Base-by-base conservation (phyloP, 2,113 vertebrate species). In the Neomonachus schauinslandi region DNA sequence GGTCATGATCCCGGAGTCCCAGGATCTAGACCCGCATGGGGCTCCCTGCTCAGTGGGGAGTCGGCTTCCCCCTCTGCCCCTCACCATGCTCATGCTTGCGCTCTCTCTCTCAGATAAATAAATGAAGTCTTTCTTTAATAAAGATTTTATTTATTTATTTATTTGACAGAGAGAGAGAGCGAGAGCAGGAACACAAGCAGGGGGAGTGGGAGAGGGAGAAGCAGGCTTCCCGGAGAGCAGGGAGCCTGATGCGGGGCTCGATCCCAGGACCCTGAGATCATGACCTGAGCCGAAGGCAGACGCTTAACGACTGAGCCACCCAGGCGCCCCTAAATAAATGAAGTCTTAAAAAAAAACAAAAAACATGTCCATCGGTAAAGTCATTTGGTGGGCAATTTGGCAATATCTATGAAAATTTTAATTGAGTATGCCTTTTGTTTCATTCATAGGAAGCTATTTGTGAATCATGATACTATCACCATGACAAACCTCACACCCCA, bases 341-440 rank as follows among this genome's bases (percentile, higher is more conserved):
- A 63, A 65, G 28, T 65, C 28, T 65, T 65, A 15, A 33, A 31
- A 31, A 65, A 55, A 51, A n/a, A n/a, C n/a, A n/a, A 51, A 8
- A 55, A 65, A 65, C 85, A 67, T 10, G 16, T 42, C 69, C 69
- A 11, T 69, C 89, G 49, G 46, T 67, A 69, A 7, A 57, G 82
- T 69, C 22, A 91, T 97, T 97, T 71, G 65, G 2, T 3, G 36
- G 53, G n/a, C 49, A 95, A 57, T 46, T 90, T 55, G 31, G 31
- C 36, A 96, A 69, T 69, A 84, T 63, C 53, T 80, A 69, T 61
- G 74, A 90, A 96, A 77, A 53, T 74, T 93, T 19, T 53, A 90
- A 72, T 51, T 28, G 42, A 19, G 18, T 36, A 53, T 72, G 33
- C 18, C 59, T 8, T 51, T 84, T 84, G 24, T 76, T 24, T 90